phyloP scores from a whole-genome alignment of 2,113 vertebrate species.

The Heterotilapia buettikoferi region DNA sequence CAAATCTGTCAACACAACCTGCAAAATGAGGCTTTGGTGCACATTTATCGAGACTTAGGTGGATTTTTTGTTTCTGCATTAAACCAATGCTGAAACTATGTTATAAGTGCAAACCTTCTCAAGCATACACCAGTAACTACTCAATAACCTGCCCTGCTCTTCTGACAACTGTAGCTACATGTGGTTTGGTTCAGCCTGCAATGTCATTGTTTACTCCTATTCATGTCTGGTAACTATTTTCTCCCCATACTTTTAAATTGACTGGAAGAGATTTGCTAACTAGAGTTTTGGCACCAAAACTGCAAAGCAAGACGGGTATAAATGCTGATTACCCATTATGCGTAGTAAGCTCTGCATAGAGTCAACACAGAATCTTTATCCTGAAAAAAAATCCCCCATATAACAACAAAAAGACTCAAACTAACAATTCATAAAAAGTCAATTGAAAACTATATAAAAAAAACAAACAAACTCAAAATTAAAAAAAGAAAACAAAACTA shows the following conservation, averaged over 20 bases:
- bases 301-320: neutral
- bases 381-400: neutral
- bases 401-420: neutral
- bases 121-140: neutral
- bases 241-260: neutral
- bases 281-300: neutral
- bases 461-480: neutral
- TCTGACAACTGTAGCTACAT: neutral
- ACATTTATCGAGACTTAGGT: neutral
- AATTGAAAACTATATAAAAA: neutral
- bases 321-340: neutral
- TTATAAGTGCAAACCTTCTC: neutral
- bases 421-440: neutral
- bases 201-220: neutral
- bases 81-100: neutral
- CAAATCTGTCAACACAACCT: neutral
- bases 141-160: neutral
- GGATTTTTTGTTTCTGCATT: neutral
- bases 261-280: neutral
- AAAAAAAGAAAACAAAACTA: neutral
- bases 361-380: neutral
- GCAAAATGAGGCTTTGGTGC: neutral
- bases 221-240: neutral
- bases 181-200: neutral
- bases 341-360: neutral